phyloP scores from a whole-genome alignment of 2,113 vertebrate genomes.

The Vidua chalybeata region DNA sequence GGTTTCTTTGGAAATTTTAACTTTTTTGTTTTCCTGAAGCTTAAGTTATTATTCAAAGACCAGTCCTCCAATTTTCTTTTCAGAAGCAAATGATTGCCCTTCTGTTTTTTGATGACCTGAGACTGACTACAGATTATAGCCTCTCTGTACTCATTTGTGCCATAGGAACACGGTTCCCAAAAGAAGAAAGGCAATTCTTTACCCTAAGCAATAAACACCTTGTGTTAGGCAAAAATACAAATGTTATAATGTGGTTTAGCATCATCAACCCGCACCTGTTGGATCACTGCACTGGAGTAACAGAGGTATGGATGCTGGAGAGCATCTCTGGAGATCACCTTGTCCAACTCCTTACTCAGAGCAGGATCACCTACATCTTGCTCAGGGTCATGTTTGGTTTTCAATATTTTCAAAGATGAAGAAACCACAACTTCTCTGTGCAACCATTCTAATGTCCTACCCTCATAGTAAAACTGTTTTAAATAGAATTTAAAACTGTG shows the following conservation, averaged over 20 bases:
- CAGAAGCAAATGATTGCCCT: not conserved
- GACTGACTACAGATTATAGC: not conserved
- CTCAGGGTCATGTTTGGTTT: not conserved
- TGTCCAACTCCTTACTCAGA: not conserved
- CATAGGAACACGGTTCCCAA: not conserved
- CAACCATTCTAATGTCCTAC: not conserved
- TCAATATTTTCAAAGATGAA: not conserved
- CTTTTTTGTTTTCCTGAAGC: not conserved
- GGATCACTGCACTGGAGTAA: not conserved
- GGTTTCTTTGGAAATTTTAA: not conserved
- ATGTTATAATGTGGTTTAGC: not conserved
- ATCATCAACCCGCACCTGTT: not conserved
- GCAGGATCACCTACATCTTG: not conserved
- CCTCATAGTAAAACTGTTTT: not conserved
- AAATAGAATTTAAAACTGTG: not conserved
- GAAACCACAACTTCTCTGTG: not conserved
- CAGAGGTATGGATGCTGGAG: not conserved
- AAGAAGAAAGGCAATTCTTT: not conserved
- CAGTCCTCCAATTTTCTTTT: not conserved
- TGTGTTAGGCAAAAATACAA: not conserved
- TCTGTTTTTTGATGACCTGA: not conserved
- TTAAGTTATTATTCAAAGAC: not conserved
- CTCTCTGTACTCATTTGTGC: not conserved
- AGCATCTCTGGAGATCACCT: not conserved
- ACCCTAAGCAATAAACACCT: not conserved